Conservation (phyloP, 2,113 vertebrate species). For the Tetraodon nigroviridis region DNA sequence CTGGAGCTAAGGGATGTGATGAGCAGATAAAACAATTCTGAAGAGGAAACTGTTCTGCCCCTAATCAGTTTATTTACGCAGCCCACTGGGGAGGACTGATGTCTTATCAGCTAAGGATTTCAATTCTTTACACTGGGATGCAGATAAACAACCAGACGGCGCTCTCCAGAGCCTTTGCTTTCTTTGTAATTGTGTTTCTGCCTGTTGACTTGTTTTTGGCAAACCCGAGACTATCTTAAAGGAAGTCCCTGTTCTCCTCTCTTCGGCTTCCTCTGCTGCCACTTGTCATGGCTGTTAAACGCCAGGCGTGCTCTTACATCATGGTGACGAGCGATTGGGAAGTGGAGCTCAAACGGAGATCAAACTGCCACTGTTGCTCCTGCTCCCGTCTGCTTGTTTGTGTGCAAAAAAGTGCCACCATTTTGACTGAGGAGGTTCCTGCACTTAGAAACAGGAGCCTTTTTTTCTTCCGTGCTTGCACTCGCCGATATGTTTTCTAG, state of each 20-base stretch:
- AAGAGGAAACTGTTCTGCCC: slow-evolving; percentile 74
- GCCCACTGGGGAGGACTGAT: slow-evolving; percentile 75
- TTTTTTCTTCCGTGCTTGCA: not conserved
- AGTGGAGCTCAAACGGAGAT: slow-evolving; percentile 68
- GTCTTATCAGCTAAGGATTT: slow-evolving; percentile 75
- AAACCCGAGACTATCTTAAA: too few species aligned
- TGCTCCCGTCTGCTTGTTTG: slow-evolving; percentile 46
- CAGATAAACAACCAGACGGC: slow-evolving; percentile 71
- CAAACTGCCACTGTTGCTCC: slow-evolving; percentile 52
- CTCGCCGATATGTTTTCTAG: slow-evolving; percentile 49
- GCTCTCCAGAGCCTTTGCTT: slow-evolving; percentile 51
- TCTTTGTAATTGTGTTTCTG: slow-evolving; percentile 63
- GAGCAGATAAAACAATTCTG: slow-evolving; percentile 76
- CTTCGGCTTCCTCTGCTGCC: slow-evolving; percentile 42
- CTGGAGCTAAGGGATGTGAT: slow-evolving; percentile 60
- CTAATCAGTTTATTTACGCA: slow-evolving; percentile 78
- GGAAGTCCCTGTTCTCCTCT: slow-evolving; percentile 36
- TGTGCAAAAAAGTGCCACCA: slow-evolving; percentile 31
- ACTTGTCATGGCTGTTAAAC: slow-evolving; percentile 63
- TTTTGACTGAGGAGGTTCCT: slow-evolving; percentile 43
- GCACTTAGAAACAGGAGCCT: not conserved
- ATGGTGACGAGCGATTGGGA: slow-evolving; percentile 54
- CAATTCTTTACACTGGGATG: slow-evolving; percentile 64
- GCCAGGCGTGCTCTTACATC: slow-evolving; percentile 64
- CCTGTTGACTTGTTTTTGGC: slow-evolving; percentile 4